Base-by-base conservation (phyloP, 2,113 vertebrate species). In the Copsychus sechellarum region DNA sequence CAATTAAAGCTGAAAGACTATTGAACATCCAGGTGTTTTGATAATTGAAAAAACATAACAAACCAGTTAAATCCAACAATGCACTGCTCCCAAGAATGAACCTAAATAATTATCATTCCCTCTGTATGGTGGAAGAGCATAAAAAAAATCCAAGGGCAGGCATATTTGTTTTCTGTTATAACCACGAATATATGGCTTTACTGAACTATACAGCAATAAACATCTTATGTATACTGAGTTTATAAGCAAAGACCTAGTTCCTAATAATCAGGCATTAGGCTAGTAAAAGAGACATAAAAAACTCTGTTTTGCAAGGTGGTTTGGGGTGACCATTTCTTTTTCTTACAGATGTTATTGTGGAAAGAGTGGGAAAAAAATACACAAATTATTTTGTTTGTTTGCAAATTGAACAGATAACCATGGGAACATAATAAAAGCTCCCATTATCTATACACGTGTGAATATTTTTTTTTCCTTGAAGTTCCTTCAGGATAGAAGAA, bases 261-360 rank as follows among this genome's bases (percentile, higher is more conserved):
- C 21, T 53, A 61, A 28, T 36, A 56, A 61, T 45, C 25, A 54
- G n/a, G 6, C 15, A n/a, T 31, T 53, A 81, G 8, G 5, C 13
- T 69, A 67, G 8, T 54, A 76, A 82, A 82, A 42, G 14, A 81
- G 51, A 34, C 7, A 17, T 26, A 38, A 22, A 66, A 40, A 26
- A 8, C 17, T 77, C 40, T 61, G 22, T 81, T 81, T 90, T 87
- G 17, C 25, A 16, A 36, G 3, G 29, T 83, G 34, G 3, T 38
- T 88, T 64, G n/a, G 12, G 8, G 13, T 69, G 17, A 40, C 22
- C 8, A 24, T 82, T 81, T 47, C 2, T 70, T 88, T 54, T 91
- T 57, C 31, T 48, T 33, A 50, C 3, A 67, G 21, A 14, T 60
- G 23, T 17, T 78, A 42, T 6, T 0, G 0, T 16, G 8, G 5